A percentile compares a stretch with the other conserved stretches of the same genome.
These are phyloP conservation scores for Amphiura filiformis DNA, from an alignment of 35 echinoderm and acorn worm species.

Conservation along the genomic window DNA sequence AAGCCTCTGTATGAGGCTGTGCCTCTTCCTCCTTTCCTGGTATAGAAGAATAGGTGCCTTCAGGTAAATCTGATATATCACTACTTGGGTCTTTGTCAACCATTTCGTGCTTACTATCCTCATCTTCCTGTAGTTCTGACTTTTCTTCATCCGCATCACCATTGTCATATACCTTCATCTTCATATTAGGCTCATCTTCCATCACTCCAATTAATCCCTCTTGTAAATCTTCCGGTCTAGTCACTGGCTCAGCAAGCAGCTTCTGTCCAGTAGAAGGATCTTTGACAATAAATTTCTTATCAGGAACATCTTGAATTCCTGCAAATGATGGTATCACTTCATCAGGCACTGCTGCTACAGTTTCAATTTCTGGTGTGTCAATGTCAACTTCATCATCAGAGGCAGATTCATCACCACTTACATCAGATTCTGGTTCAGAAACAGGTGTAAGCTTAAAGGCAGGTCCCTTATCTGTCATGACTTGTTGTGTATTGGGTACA, in stretches of 20 bases:
- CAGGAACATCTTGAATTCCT: not conserved
- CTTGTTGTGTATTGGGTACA: constrained; percentile 2
- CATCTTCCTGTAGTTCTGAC: too few species aligned
- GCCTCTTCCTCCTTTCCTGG: not conserved
- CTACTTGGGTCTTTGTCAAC: too few species aligned
- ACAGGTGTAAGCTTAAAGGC: constrained; percentile 49
- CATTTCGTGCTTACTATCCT: too few species aligned
- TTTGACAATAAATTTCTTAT: not conserved
- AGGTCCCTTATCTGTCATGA: constrained; percentile 27
- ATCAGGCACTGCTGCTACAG: not conserved
- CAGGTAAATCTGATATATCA: too few species aligned
- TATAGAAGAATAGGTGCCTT: not conserved
- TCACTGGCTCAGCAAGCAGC: constrained; percentile 6
- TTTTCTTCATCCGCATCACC: too few species aligned
- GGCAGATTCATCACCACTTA: not conserved
- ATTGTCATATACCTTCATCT: not conserved
- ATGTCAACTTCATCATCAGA: not conserved
- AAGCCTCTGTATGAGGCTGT: not conserved
- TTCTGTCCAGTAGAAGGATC: constrained; percentile 6
- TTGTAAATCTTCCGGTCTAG: not conserved
- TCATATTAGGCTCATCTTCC: not conserved
- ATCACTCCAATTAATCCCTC: constrained; percentile 1
- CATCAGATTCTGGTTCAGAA: constrained; percentile 17
- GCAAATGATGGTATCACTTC: not conserved
- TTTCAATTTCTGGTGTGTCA: constrained; percentile 3